Evolutionary conservation across 2,113 vertebrate species (phyloP).

Genomic region (Mugil cephalus): DNA sequence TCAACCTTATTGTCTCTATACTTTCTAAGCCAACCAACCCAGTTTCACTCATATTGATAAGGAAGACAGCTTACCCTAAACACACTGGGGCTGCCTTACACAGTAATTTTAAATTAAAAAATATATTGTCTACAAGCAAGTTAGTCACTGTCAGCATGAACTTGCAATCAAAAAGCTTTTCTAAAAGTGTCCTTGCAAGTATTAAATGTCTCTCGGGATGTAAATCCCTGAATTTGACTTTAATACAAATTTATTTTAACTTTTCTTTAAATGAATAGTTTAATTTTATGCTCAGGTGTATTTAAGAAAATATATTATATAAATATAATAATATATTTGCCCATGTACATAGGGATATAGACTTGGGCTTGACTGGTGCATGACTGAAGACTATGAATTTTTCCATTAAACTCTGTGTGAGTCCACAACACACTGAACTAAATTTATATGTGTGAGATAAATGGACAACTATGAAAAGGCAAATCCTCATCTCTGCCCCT

Average conservation of each 20-base stretch:
- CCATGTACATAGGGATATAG: background rate
- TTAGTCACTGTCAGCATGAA: no score
- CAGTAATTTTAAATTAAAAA: no score
- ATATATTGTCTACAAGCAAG: no score
- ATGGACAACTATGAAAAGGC: conserved; percentile 50
- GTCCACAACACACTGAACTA: conserved; percentile 53
- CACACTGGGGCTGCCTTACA: no score
- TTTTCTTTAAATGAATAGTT: no score
- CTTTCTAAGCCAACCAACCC: background rate
- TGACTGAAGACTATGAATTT: conserved; percentile 66
- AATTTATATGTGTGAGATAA: conserved; percentile 57
- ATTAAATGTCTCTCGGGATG: background rate
- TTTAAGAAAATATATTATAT: background rate
- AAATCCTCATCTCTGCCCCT: conserved; percentile 46
- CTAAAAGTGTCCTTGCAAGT: no score
- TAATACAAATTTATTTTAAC: no score
- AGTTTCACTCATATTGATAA: background rate
- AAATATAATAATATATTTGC: no score
- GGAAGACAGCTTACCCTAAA: background rate
- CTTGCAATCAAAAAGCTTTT: no score
- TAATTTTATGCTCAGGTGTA: background rate
- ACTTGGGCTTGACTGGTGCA: conserved; percentile 19
- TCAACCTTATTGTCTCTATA: background rate
- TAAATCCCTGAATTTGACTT: background rate
- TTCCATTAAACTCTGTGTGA: conserved; percentile 51